Evolutionary conservation across 1,140 invertebrate genomes (phyloP), one percentile per base, ranked within the genome.

Genomic region (Ooceraea biroi): DNA sequence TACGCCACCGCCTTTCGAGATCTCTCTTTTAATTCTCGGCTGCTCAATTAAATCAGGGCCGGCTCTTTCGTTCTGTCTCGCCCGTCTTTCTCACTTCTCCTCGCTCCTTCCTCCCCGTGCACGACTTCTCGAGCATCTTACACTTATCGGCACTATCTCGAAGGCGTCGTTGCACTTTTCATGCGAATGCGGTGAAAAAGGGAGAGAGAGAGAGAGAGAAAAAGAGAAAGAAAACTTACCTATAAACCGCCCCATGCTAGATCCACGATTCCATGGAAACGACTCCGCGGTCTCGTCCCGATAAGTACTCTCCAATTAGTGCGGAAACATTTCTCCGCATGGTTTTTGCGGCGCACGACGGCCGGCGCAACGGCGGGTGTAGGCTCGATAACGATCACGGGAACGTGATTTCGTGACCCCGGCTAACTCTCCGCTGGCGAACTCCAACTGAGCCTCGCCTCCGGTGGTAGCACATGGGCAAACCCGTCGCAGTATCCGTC

Each of bases 201-300:
- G 7, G 36, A 36, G 36, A 36, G 36, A 36, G 36, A 36, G 36
- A 36, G 36, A 36, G 36, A 36, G 36, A 36, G 36, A 36, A 7
- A 36, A 7, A 36, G 36, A 36, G 36, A 36, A 7, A 36, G 36
- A 36, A 52, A 61, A 65, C 63, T 44, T 61, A 48, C 77, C 36
- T 83, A 36, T 50, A 85, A 87, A 82, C 76, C 58, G 76, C 83
- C 88, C 86, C 85, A 83, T 82, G 84, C 87, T 89, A 90, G 91
- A 91, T 93, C 88, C 91, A 94, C 91, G 93, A 94, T 94, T 94
- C 92, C 91, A 86, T 93, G 90, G 92, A 93, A 88, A 90, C 92
- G 93, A 93, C 92, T 88, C 72, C 68, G 55, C 73, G 84, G 60
- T 30, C 57, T 85, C 65, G 65, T 82, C 36, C 36, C 89, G 92